phyloP scores from a whole-genome alignment of 2,113 vertebrate species.

The Oceanites oceanicus region DNA sequence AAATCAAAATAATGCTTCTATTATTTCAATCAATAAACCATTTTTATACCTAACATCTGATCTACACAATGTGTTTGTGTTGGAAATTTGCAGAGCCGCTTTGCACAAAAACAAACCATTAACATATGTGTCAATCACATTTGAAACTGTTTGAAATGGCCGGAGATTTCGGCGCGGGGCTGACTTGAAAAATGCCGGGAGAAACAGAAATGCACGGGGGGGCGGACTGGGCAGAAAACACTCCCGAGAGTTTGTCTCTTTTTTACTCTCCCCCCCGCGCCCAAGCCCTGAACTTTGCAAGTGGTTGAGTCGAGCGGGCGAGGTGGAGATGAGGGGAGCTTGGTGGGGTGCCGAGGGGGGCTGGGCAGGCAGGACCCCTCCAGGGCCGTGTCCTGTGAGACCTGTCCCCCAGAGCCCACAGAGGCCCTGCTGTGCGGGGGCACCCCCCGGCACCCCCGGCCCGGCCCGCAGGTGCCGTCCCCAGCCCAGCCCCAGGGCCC shows the following conservation, averaged over 20 bases:
- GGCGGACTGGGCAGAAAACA: not conserved
- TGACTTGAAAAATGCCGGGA: not conserved
- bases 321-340: not conserved
- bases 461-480: not conserved
- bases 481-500: too few relatives aligned
- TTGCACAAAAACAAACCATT: conserved; percentile 74
- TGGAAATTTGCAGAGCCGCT: conserved; percentile 58
- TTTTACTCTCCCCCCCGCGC: not conserved
- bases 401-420: not conserved
- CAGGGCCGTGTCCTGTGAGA: too few relatives aligned
- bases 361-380: not conserved
- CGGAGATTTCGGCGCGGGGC: not conserved
- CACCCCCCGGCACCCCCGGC: too few relatives aligned
- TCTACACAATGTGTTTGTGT: conserved; percentile 72
- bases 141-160: conserved; percentile 26
- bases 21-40: conserved; percentile 83
- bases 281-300: not conserved
- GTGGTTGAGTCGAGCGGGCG: not conserved
- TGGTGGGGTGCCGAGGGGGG: too few relatives aligned
- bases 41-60: conserved; percentile 81
- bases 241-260: not conserved
- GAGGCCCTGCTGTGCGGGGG: not conserved
- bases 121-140: conserved; percentile 67
- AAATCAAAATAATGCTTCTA: conserved; percentile 87
- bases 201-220: not conserved